phyloP scores from a whole-genome alignment of 37 sponge, comb jelly and placozoan genomes.

The Chondrilla cf. caribensis region DNA sequence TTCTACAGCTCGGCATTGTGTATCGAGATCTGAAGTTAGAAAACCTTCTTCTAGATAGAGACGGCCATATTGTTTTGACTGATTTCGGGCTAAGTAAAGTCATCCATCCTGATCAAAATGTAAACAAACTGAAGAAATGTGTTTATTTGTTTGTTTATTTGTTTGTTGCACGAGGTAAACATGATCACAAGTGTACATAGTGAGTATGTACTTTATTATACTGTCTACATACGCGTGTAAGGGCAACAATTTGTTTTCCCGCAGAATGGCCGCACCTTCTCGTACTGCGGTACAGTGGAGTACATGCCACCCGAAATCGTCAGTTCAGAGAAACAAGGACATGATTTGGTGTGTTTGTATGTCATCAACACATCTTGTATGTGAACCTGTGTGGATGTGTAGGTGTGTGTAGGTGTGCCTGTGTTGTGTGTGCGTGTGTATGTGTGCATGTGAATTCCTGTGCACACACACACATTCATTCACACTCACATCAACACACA shows the following conservation, averaged over 20 bases:
- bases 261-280: slow-evolving; percentile 70
- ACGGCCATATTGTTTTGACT: slow-evolving; percentile 92
- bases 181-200: too few relatives aligned
- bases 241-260: too few relatives aligned
- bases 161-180: too few relatives aligned
- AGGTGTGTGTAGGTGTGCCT: too few relatives aligned
- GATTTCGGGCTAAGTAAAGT: slow-evolving; percentile 97
- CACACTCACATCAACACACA: too few relatives aligned
- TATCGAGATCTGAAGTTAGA: slow-evolving; percentile 97
- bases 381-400: background rate
- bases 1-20: slow-evolving; percentile 87
- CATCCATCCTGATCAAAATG: slow-evolving; percentile 59
- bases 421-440: too few relatives aligned
- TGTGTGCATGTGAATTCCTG: too few relatives aligned
- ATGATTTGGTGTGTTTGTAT: background rate
- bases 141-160: too few relatives aligned
- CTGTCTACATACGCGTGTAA: too few relatives aligned
- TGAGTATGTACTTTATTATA: too few relatives aligned
- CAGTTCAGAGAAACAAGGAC: slow-evolving; percentile 4
- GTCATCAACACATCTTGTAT: too few relatives aligned
- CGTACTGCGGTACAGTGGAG: slow-evolving; percentile 98
- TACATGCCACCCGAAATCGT: slow-evolving; percentile 99
- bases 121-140: background rate
- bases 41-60: slow-evolving; percentile 88
- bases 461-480: too few relatives aligned